A percentile compares a stretch with the other conserved stretches of the same genome.
Evolutionary conservation across 2,888 invertebrate genomes (phyloP).

Genomic region (Acronicta aceris): DNA sequence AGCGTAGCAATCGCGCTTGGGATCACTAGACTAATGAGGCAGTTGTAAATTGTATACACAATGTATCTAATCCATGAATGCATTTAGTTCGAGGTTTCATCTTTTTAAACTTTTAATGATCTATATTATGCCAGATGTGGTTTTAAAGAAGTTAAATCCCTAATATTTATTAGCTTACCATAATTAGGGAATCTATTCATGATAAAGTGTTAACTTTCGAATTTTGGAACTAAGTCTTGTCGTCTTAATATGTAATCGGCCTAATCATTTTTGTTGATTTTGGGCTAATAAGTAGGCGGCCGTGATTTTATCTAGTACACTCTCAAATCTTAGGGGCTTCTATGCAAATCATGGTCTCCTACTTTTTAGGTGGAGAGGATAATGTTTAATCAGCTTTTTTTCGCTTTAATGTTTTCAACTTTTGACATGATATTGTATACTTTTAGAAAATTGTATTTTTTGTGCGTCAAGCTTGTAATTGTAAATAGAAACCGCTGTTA

Average conservation of each 20-base stretch:
- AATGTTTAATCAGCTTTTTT: conserved; percentile 62
- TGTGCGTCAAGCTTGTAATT: conserved; percentile 79
- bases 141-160: conserved; percentile 26
- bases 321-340: conserved; percentile 14
- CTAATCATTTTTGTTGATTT: conserved; percentile 48
- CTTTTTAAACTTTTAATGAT: conserved; percentile 29
- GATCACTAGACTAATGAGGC: no score
- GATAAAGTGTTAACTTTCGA: not conserved
- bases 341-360: conserved; percentile 45
- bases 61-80: not conserved
- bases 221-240: conserved; percentile 48
- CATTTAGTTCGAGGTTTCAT: conserved; percentile 3
- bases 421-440: conserved; percentile 64
- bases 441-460: conserved; percentile 70
- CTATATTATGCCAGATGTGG: conserved; percentile 32
- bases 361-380: conserved; percentile 67
- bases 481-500: conserved; percentile 79
- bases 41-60: not conserved
- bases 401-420: conserved; percentile 68
- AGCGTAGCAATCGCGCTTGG: no score
- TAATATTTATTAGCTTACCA: not conserved
- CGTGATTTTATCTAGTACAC: conserved; percentile 35
- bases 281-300: conserved; percentile 30
- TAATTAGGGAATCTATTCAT: not conserved
- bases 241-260: conserved; percentile 52